These are phyloP conservation scores for Crenichthys baileyi DNA, from an alignment of 2,797 vertebrate genomes.

Conservation along the genomic window DNA sequence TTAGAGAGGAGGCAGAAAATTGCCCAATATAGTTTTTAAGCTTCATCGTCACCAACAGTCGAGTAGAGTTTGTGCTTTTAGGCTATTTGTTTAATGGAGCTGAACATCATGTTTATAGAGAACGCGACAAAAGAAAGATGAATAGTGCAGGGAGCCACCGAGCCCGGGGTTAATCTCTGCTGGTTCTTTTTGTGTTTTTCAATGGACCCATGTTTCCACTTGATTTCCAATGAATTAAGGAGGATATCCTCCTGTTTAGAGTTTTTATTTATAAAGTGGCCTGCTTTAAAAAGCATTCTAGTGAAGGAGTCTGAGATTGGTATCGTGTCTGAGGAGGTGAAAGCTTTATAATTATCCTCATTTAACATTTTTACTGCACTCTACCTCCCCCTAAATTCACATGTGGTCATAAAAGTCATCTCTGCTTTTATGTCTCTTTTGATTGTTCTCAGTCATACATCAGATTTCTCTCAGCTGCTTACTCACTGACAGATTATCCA, in stretches of 20 bases:
- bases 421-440: slow-evolving; percentile 12
- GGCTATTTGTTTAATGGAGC: slow-evolving; percentile 58
- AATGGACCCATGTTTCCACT: slow-evolving; percentile 24
- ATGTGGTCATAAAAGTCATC: slow-evolving; percentile 23
- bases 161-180: slow-evolving; percentile 23
- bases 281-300: slow-evolving; percentile 3
- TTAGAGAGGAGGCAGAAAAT: too few relatives aligned
- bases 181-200: slow-evolving; percentile 26
- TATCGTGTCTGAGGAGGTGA: slow-evolving; percentile 1
- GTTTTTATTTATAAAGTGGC: slow-evolving; percentile 13
- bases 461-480: slow-evolving; percentile 34
- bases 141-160: slow-evolving; percentile 12
- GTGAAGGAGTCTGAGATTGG: slow-evolving; percentile 2
- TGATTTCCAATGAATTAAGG: slow-evolving; percentile 23
- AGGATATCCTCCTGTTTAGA: slow-evolving; percentile 16
- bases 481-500: slow-evolving; percentile 21
- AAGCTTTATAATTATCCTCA: neutral
- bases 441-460: slow-evolving; percentile 16
- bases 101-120: slow-evolving; percentile 43
- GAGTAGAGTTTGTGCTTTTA: slow-evolving; percentile 24
- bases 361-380: slow-evolving; percentile 1
- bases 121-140: slow-evolving; percentile 34
- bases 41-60: too few relatives aligned
- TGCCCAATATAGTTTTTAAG: too few relatives aligned
- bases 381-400: slow-evolving; percentile 24